Evolutionary conservation across 30 jellyfish, hydroid and myxozoan species (phyloP).

Genomic region (Hydra vulgaris): DNA sequence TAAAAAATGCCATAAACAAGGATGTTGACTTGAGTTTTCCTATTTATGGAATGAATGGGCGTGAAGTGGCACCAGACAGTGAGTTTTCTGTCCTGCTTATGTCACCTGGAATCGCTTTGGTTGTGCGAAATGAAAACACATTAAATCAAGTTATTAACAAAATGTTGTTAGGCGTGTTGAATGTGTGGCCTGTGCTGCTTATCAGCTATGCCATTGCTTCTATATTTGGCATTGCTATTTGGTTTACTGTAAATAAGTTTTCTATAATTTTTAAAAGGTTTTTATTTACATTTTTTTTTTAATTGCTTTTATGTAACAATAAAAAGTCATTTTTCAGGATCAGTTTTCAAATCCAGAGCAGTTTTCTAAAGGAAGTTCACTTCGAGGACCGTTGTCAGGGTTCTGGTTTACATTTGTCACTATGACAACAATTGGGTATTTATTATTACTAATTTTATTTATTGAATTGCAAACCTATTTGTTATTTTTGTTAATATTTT

Average conservation of each 20-base stretch:
- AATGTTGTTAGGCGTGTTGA: background rate
- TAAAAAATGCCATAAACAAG: slow-evolving; percentile 24
- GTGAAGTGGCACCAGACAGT: background rate
- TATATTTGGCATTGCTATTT: background rate
- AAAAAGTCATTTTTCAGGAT: slow-evolving; percentile 18
- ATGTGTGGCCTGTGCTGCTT: slow-evolving; percentile 19
- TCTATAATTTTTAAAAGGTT: too few relatives aligned
- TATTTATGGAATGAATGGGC: slow-evolving; percentile 9
- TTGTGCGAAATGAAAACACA: slow-evolving; percentile 8
- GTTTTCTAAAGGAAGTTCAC: slow-evolving; percentile 34
- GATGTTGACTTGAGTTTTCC: slow-evolving; percentile 37
- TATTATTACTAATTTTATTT: background rate
- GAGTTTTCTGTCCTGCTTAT: background rate
- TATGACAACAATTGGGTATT: slow-evolving; percentile 70
- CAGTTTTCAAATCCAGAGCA: slow-evolving; percentile 62
- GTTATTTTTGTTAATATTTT: too few relatives aligned
- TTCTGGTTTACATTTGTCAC: slow-evolving; percentile 79
- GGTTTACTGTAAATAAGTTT: slow-evolving; percentile 24
- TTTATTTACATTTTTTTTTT: too few relatives aligned
- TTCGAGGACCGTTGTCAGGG: slow-evolving; percentile 50
- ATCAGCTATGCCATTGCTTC: background rate
- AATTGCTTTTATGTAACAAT: too few relatives aligned
- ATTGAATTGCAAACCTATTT: too few relatives aligned
- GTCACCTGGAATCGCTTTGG: slow-evolving; percentile 18
- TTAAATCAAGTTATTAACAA: background rate